Conservation (phyloP, 2,113 vertebrate species). For the Menura novaehollandiae region DNA sequence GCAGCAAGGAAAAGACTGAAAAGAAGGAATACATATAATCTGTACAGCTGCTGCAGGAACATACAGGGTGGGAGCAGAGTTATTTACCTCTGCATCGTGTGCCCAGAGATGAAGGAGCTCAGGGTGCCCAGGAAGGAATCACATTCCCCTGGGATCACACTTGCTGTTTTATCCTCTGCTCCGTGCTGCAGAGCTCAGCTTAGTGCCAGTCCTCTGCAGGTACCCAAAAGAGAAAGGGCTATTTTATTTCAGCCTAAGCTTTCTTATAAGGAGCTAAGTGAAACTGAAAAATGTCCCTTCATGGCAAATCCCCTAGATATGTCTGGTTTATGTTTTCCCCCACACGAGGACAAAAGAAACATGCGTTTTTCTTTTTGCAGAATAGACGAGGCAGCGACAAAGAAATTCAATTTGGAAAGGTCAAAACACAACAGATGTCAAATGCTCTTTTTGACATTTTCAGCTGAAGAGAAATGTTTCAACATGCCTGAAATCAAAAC, state of each 20-base stretch:
- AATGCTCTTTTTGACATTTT: conserved; percentile 56
- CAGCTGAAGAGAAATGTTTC: conserved; percentile 53
- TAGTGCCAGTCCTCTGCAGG: not conserved
- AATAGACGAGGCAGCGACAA: not conserved
- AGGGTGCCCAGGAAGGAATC: not conserved
- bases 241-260: not conserved
- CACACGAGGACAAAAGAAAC: not conserved
- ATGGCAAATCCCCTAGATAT: not conserved
- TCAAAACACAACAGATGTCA: conserved; percentile 60
- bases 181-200: not conserved
- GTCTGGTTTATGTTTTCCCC: not conserved
- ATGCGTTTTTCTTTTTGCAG: not conserved
- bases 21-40: not conserved
- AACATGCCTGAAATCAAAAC: conserved; percentile 36
- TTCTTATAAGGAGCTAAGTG: not conserved
- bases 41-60: not conserved
- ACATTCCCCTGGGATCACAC: not conserved
- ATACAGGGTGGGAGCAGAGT: not conserved
- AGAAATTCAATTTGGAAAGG: conserved; percentile 60
- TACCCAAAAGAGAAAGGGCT: not conserved
- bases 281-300: not conserved
- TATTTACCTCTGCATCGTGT: not conserved
- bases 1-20: not conserved
- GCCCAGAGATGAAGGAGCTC: not conserved
- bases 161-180: not conserved